phyloP scores from a whole-genome alignment of 2,113 vertebrate species.

The Hemichromis elongatus region DNA sequence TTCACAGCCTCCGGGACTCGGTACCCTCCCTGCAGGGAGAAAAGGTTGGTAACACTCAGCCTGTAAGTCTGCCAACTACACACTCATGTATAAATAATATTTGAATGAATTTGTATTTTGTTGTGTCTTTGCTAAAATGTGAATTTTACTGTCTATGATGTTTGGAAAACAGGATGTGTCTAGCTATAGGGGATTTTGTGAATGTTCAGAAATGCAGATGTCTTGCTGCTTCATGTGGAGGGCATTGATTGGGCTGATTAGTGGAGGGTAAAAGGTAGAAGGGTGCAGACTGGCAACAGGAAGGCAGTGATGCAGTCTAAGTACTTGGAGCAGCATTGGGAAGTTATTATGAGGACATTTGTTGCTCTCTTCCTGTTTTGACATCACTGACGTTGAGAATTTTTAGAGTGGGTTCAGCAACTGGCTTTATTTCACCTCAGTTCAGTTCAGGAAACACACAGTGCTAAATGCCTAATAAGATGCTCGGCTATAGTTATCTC shows the following conservation, averaged over 20 bases:
- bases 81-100: neutral
- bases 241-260: neutral
- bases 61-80: constrained; percentile 16
- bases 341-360: constrained; percentile 56
- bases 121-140: neutral
- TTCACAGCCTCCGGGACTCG: constrained; percentile 97
- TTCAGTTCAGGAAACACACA: neutral
- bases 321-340: constrained; percentile 45
- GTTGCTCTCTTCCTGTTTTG: constrained; percentile 60
- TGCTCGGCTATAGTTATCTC: neutral
- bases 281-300: constrained; percentile 17
- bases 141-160: neutral
- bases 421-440: neutral
- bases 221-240: neutral
- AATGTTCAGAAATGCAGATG: neutral
- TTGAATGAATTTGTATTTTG: neutral
- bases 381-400: constrained; percentile 26
- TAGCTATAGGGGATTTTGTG: too few relatives aligned
- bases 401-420: neutral
- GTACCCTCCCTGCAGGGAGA: constrained; percentile 97
- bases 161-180: too few relatives aligned
- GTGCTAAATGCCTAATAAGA: neutral
- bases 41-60: constrained; percentile 82
- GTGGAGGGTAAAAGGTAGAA: constrained; percentile 18
- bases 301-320: constrained; percentile 9